These are phyloP conservation scores for Dascyllus trimaculatus DNA, from an alignment of 2,113 vertebrate species.

Conservation along the genomic window DNA sequence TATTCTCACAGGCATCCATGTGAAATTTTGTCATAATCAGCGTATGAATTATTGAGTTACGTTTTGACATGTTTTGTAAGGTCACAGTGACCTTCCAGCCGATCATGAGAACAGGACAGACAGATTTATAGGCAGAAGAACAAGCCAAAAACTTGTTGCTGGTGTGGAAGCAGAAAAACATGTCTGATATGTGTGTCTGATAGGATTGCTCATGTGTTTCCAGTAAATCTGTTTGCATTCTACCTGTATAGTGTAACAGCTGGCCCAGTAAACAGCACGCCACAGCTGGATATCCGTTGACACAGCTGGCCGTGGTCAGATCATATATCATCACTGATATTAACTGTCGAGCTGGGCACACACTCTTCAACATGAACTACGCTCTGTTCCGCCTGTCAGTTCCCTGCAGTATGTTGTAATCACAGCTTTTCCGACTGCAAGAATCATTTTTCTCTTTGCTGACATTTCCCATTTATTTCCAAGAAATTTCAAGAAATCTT, in stretches of 20 bases:
- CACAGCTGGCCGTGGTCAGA: conserved; percentile 43
- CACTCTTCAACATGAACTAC: not conserved
- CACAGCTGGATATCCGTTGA: conserved; percentile 46
- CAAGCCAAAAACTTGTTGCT: not conserved
- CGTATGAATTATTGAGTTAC: too few species aligned
- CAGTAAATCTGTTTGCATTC: not conserved
- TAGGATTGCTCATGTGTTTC: conserved; percentile 1
- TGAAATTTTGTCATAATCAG: too few species aligned
- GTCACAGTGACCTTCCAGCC: too few species aligned
- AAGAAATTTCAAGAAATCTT: not conserved
- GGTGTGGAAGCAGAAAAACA: not conserved
- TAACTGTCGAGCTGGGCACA: not conserved
- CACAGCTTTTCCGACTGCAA: not conserved
- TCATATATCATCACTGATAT: conserved; percentile 23
- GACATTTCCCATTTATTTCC: not conserved
- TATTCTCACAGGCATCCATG: too few species aligned
- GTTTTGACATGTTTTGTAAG: too few species aligned
- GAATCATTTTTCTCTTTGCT: not conserved
- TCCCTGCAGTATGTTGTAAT: not conserved
- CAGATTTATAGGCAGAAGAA: too few species aligned
- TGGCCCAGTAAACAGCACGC: conserved; percentile 3
- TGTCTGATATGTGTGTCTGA: not conserved
- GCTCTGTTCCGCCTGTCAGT: conserved; percentile 2
- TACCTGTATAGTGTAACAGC: conserved; percentile 22
- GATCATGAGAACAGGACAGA: too few species aligned